Evolutionary conservation across 2,888 invertebrate genomes (phyloP).

Genomic region (Tenthredo notha): DNA sequence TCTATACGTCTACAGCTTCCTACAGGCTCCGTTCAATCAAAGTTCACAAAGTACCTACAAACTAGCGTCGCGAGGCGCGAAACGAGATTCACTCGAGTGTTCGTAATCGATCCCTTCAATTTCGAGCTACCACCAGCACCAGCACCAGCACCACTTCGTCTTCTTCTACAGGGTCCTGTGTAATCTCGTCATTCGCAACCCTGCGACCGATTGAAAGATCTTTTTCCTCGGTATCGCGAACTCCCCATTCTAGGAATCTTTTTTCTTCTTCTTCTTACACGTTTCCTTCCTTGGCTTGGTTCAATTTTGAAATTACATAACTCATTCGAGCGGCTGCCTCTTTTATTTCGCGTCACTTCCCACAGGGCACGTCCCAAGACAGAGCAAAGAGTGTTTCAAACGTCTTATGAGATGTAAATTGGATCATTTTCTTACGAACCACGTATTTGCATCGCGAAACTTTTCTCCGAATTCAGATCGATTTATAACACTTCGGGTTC

Average conservation of each 20-base stretch:
- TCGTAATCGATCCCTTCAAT: conserved; percentile 45
- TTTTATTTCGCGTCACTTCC: conserved; percentile 16
- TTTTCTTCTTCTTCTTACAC: background rate
- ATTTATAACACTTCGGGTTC: background rate
- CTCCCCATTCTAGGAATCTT: background rate
- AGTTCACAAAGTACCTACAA: conserved; percentile 47
- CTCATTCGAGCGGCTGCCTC: conserved; percentile 40
- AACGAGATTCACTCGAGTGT: conserved; percentile 42
- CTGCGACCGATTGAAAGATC: conserved; percentile 35
- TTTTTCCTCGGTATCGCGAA: background rate
- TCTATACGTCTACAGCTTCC: background rate
- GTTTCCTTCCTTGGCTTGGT: background rate
- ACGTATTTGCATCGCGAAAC: background rate
- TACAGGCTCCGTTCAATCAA: conserved; percentile 35
- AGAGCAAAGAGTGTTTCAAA: conserved; percentile 25
- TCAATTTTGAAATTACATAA: conserved; percentile 33
- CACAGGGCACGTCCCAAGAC: conserved; percentile 9
- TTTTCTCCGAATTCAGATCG: background rate
- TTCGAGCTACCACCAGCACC: conserved; percentile 15
- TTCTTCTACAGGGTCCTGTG: conserved; percentile 11
- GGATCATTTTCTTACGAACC: conserved; percentile 38
- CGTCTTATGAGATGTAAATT: conserved; percentile 35
- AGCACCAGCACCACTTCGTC: background rate
- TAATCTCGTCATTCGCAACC: conserved; percentile 44
- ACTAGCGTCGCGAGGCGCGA: conserved; percentile 46